Conservation (phyloP, 2,113 vertebrate species). For the Osmerus mordax region DNA sequence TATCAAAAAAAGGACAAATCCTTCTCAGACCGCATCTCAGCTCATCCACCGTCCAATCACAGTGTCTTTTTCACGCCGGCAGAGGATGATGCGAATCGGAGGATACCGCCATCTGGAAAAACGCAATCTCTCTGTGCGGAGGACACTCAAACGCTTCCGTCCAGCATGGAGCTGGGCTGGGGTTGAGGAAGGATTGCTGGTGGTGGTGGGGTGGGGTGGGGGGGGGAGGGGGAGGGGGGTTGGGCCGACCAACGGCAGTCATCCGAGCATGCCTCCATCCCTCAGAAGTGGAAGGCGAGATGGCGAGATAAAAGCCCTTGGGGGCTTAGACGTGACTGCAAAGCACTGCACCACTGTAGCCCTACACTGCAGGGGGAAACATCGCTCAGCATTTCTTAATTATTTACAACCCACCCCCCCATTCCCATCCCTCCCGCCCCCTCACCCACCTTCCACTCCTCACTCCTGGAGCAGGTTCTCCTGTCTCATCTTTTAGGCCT, state of each 20-base stretch:
- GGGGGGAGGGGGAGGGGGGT: no score
- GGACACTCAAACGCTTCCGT: no score
- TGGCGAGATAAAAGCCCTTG: slow-evolving; percentile 12
- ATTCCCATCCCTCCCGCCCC: background rate
- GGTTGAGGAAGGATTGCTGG: no score
- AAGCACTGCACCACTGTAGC: slow-evolving; percentile 55
- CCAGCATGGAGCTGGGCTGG: no score
- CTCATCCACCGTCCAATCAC: no score
- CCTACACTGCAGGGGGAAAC: slow-evolving; percentile 54
- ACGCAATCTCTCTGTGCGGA: no score
- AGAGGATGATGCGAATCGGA: no score
- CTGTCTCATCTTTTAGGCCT: slow-evolving; percentile 39
- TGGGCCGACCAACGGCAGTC: slow-evolving; percentile 5
- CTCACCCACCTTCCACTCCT: slow-evolving; percentile 14
- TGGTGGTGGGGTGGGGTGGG: no score
- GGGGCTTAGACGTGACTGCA: slow-evolving; percentile 28
- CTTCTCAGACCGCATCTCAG: no score
- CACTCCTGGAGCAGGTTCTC: slow-evolving; percentile 14
- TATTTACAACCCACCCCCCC: slow-evolving; percentile 63
- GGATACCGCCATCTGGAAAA: no score
- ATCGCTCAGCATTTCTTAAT: slow-evolving; percentile 72
- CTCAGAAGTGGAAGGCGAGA: slow-evolving; percentile 34
- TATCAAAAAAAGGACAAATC: no score
- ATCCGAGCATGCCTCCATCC: slow-evolving; percentile 35
- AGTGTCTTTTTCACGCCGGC: no score